A percentile compares a stretch with the other conserved stretches of the same genome.
Conservation (phyloP, 2,888 invertebrate genomes). For the Melinopterus prodromus region DNA sequence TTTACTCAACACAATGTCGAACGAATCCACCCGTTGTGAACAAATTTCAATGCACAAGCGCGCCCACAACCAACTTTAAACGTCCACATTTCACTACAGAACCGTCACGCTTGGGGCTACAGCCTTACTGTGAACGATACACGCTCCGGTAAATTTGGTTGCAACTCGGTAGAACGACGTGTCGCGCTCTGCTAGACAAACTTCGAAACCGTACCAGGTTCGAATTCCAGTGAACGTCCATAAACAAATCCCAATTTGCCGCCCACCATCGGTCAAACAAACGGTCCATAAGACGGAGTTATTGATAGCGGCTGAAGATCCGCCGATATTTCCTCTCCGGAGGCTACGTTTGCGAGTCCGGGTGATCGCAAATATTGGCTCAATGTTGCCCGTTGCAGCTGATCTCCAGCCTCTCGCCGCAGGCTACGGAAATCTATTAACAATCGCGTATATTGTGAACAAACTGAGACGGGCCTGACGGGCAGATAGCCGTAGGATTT, state of each 20-base stretch:
- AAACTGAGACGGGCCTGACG: neutral
- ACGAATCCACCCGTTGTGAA: too few relatives aligned
- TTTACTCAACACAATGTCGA: too few relatives aligned
- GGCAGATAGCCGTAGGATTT: neutral
- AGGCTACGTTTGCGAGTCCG: constrained; percentile 4
- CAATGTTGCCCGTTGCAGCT: constrained; percentile 7
- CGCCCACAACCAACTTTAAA: too few relatives aligned
- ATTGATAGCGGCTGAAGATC: constrained; percentile 18
- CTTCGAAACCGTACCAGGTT: constrained; percentile 5
- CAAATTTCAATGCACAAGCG: too few relatives aligned
- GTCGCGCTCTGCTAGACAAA: constrained; percentile 11
- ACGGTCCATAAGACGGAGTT: constrained; percentile 16
- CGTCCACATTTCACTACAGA: too few relatives aligned
- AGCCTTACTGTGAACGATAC: neutral
- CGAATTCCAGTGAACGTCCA: constrained; percentile 14
- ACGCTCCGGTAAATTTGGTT: neutral
- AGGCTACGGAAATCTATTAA: neutral
- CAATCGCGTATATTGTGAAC: neutral
- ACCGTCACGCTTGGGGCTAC: neutral
- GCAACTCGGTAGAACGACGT: neutral
- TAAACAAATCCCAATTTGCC: constrained; percentile 19
- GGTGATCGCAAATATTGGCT: constrained; percentile 23
- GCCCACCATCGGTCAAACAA: constrained; percentile 20
- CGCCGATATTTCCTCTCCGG: constrained; percentile 14
- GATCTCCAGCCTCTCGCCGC: neutral